Evolutionary conservation across 2,888 invertebrate genomes (phyloP).

Genomic region (Ferrisia virgata): DNA sequence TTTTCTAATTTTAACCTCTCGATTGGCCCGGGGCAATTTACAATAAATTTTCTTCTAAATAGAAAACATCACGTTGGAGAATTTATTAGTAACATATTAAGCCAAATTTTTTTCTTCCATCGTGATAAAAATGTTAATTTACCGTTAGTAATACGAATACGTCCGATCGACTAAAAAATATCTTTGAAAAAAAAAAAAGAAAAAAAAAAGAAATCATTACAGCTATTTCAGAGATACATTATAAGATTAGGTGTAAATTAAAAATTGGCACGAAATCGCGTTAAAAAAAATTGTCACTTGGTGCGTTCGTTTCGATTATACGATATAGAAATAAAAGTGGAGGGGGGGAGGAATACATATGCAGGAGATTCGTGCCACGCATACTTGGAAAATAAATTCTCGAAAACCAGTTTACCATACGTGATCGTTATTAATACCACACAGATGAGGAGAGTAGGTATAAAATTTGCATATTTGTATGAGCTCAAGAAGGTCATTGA

Average conservation of each 20-base stretch:
- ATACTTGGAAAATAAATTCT: slow-evolving; percentile 21
- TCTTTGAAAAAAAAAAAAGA: neutral
- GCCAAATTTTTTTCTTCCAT: neutral
- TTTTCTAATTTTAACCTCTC: too few relatives aligned
- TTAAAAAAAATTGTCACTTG: neutral
- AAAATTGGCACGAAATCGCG: neutral
- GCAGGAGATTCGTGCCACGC: neutral
- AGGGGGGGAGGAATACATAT: neutral
- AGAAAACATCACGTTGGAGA: too few relatives aligned
- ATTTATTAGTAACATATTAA: too few relatives aligned
- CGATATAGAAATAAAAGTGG: too few relatives aligned
- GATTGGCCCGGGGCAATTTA: too few relatives aligned
- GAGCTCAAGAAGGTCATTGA: slow-evolving; percentile 19
- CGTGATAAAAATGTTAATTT: neutral
- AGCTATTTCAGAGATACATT: neutral
- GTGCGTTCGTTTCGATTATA: too few relatives aligned
- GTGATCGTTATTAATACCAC: slow-evolving; percentile 17
- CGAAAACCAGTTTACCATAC: slow-evolving; percentile 4
- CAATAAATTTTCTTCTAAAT: too few relatives aligned
- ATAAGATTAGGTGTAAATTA: too few relatives aligned
- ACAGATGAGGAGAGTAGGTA: too few relatives aligned
- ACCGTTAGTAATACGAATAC: neutral
- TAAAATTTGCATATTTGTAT: slow-evolving; percentile 4
- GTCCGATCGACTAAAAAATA: neutral
- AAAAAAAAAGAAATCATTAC: neutral